Conservation (phyloP, 2,113 vertebrate species). For the Pygathrix nemaeus region DNA sequence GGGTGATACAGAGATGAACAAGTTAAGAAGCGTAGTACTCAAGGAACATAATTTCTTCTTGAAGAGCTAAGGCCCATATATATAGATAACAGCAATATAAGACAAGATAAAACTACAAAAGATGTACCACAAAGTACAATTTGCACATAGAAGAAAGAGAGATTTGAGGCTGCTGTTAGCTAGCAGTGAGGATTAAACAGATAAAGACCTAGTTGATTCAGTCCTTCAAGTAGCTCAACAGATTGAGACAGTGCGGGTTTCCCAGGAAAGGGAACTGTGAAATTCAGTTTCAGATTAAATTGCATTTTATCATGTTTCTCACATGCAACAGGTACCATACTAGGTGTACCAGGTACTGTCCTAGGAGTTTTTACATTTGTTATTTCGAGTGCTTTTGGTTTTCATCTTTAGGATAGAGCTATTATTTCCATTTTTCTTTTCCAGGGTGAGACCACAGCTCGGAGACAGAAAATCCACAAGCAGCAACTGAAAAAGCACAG, state of each 20-base stretch:
- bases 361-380: neutral
- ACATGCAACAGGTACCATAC: neutral
- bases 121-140: conserved; percentile 46
- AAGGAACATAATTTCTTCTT: neutral
- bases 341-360: too few species aligned
- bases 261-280: neutral
- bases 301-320: neutral
- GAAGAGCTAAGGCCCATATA: neutral
- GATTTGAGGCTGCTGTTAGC: neutral
- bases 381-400: neutral
- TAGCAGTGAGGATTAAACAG: neutral
- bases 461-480: neutral
- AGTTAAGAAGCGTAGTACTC: neutral
- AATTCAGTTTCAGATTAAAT: neutral
- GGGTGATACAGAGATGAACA: conserved; percentile 42
- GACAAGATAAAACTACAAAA: conserved; percentile 52
- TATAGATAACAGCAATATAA: conserved; percentile 22
- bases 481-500: neutral
- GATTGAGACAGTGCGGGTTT: neutral
- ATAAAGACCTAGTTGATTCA: neutral
- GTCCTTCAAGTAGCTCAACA: neutral
- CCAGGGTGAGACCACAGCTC: neutral
- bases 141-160: conserved; percentile 58
- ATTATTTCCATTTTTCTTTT: neutral
- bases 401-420: neutral